These are phyloP conservation scores for Harpagifer antarcticus DNA, from an alignment of 2,797 vertebrate species.

Conservation along the genomic window DNA sequence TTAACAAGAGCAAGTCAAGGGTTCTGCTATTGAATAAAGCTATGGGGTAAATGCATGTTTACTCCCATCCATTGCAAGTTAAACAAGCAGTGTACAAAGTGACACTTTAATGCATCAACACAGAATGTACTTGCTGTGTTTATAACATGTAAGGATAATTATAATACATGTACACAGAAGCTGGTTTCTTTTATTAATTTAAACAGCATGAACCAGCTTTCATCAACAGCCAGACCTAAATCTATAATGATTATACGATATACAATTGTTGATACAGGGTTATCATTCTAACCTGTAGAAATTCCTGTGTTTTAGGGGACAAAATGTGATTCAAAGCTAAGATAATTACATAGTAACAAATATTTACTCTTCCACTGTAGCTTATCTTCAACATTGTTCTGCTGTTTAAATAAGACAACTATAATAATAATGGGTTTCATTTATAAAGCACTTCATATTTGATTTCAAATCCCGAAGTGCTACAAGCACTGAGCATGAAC, in stretches of 20 bases:
- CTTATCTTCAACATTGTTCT: not conserved
- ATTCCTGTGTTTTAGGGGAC: not conserved
- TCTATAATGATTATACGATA: not conserved
- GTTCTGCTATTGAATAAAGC: not conserved
- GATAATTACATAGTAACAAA: not conserved
- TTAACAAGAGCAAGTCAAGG: not conserved
- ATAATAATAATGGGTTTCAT: too few species aligned
- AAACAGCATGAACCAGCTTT: not conserved
- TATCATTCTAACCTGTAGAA: constrained; percentile 2
- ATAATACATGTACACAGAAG: not conserved
- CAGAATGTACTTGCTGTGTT: not conserved
- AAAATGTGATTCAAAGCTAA: not conserved
- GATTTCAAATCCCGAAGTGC: too few species aligned
- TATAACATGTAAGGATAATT: not conserved
- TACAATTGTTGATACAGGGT: too few species aligned
- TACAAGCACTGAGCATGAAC: too few species aligned
- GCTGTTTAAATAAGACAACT: not conserved
- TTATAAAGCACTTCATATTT: too few species aligned
- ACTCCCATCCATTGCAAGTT: not conserved
- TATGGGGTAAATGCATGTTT: constrained; percentile 7
- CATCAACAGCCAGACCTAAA: not conserved
- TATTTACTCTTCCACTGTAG: not conserved
- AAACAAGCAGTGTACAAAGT: not conserved
- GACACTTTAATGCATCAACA: not conserved
- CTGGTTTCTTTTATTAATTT: not conserved